Evolutionary conservation across 2,888 invertebrate species (phyloP).

Genomic region (Xanthia togata): DNA sequence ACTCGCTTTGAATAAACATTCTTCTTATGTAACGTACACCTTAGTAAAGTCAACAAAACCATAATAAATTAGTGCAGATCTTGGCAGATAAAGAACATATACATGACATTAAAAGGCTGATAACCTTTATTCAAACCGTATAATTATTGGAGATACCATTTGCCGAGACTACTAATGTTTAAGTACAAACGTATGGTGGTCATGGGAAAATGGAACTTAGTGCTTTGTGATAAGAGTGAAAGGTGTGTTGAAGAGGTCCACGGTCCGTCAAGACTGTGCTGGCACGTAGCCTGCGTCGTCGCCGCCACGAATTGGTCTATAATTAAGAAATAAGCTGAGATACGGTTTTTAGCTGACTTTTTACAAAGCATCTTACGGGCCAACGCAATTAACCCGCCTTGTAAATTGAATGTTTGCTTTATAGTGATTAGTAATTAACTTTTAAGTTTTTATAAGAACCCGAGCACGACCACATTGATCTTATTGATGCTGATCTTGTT

Average conservation of each 20-base stretch:
- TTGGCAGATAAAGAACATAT: constrained; percentile 80
- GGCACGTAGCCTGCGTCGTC: constrained; percentile 86
- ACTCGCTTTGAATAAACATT: constrained; percentile 11
- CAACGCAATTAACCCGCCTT: constrained; percentile 89
- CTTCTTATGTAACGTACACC: constrained; percentile 31
- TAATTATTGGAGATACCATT: constrained; percentile 89
- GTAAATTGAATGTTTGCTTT: constrained; percentile 91
- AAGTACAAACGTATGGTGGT: constrained; percentile 65
- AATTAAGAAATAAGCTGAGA: constrained; percentile 91
- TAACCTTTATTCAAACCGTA: constrained; percentile 87
- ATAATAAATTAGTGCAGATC: constrained; percentile 78
- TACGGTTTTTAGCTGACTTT: constrained; percentile 89
- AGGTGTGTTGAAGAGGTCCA: constrained; percentile 57
- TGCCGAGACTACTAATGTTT: constrained; percentile 81
- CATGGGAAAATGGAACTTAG: constrained; percentile 72
- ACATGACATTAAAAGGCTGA: constrained; percentile 87
- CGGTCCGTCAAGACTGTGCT: constrained; percentile 78
- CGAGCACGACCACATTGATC: constrained; percentile 81
- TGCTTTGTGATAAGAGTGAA: constrained; percentile 66
- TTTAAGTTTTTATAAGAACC: constrained; percentile 83
- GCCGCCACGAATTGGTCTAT: constrained; percentile 89
- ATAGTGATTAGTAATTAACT: constrained; percentile 90
- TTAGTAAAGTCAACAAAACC: constrained; percentile 63
- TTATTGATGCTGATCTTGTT: constrained; percentile 83
- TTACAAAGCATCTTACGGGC: constrained; percentile 87